Evolutionary conservation across 2,797 vertebrate species (phyloP).

Genomic region (Masticophis lateralis): DNA sequence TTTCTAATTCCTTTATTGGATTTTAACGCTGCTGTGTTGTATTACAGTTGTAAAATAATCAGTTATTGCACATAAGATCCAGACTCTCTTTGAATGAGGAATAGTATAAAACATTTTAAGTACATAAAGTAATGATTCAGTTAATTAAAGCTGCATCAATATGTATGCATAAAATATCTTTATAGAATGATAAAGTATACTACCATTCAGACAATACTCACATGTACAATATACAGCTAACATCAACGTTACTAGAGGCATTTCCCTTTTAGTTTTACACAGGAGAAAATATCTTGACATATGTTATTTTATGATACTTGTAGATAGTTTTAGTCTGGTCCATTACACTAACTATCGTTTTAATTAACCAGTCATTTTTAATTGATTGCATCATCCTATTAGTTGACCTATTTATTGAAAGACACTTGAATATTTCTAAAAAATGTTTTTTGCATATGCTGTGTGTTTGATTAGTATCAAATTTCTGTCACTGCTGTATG

Average conservation of each 20-base stretch:
- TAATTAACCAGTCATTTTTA: not conserved
- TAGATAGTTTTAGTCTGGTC: not conserved
- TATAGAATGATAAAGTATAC: not conserved
- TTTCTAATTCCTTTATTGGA: not conserved
- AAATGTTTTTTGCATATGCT: not conserved
- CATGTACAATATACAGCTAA: not conserved
- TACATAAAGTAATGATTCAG: not conserved
- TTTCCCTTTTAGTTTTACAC: not conserved
- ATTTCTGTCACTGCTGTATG: not conserved
- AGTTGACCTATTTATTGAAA: not conserved
- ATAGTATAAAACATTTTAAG: not conserved
- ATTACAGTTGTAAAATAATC: not conserved
- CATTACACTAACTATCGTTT: not conserved
- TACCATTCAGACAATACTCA: not conserved
- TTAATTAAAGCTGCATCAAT: not conserved
- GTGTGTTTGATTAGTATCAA: not conserved
- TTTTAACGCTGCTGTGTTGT: not conserved
- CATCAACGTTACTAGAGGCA: not conserved
- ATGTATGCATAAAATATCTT: not conserved
- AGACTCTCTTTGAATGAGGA: not conserved
- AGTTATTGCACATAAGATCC: not conserved
- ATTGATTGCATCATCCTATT: not conserved
- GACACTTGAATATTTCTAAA: not conserved
- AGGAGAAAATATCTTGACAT: not conserved
- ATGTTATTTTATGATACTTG: not conserved